These are phyloP conservation scores for Chrysolina haemoptera DNA, from an alignment of 2,888 invertebrate genomes.

Conservation along the genomic window DNA sequence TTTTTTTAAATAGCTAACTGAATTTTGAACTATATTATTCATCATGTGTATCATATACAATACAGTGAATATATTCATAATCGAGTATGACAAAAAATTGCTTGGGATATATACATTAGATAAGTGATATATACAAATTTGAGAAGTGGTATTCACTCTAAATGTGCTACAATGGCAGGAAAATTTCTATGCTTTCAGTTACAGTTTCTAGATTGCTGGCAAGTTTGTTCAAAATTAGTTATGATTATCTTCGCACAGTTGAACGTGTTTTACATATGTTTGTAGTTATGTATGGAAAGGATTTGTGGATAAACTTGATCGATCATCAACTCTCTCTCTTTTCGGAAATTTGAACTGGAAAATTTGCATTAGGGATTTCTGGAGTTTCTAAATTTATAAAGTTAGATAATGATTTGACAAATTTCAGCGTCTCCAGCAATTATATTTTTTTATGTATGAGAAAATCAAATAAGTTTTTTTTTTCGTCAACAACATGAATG, in stretches of 20 bases:
- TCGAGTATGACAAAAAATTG: not conserved
- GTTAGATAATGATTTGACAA: too few species aligned
- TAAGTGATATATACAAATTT: constrained; percentile 29
- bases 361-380: too few species aligned
- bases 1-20: not conserved
- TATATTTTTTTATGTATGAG: too few species aligned
- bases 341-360: too few species aligned
- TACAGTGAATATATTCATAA: constrained; percentile 19
- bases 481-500: too few species aligned
- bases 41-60: constrained; percentile 10
- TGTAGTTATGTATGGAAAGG: too few species aligned
- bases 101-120: constrained; percentile 19
- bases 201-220: constrained; percentile 17
- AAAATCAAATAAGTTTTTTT: too few species aligned
- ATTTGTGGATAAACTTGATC: too few species aligned
- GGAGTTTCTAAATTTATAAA: too few species aligned
- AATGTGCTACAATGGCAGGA: not conserved
- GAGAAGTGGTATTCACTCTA: not conserved
- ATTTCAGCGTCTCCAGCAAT: too few species aligned
- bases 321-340: too few species aligned
- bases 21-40: not conserved
- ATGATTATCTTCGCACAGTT: constrained; percentile 29
- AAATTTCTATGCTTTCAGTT: constrained; percentile 3
- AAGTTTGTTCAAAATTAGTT: constrained; percentile 11
- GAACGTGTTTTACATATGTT: not conserved